Percentiles rank a stretch among this genome's conserved stretches.
phyloP scores from a whole-genome alignment of 2,113 vertebrate species.

The Equus quagga region DNA sequence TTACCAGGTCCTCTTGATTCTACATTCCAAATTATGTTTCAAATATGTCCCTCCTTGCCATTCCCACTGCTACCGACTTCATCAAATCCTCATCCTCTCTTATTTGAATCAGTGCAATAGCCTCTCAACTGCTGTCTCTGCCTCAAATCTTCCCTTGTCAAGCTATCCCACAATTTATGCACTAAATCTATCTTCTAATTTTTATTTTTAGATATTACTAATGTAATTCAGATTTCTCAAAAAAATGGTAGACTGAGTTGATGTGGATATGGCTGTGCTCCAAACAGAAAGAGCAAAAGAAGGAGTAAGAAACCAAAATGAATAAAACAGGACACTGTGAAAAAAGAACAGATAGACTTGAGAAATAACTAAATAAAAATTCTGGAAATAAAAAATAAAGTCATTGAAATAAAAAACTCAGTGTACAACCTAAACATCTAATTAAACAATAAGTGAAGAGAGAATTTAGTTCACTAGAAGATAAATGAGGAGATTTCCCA shows the following conservation, averaged over 20 bases:
- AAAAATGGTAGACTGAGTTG: not conserved
- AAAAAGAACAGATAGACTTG: not conserved
- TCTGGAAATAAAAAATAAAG: not conserved
- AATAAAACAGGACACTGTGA: not conserved
- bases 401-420: conserved; percentile 11
- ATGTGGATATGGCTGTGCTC: not conserved
- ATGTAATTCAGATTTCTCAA: conserved; percentile 17
- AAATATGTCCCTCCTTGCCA: not conserved
- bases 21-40: not conserved
- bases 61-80: not conserved
- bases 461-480: conserved; percentile 16
- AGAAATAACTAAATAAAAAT: not conserved
- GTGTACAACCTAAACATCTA: conserved; percentile 8
- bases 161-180: not conserved
- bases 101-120: not conserved
- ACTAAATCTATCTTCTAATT: not conserved
- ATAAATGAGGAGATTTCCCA: conserved; percentile 1
- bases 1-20: not conserved
- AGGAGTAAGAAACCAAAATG: not conserved
- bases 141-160: not conserved
- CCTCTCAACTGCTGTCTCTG: not conserved
- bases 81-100: not conserved
- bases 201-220: conserved; percentile 42
- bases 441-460: conserved; percentile 8
- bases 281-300: not conserved